Evolutionary conservation across 1,140 invertebrate genomes (phyloP), one percentile per base, ranked within the genome.

Genomic region (Pteromalus puparum): DNA sequence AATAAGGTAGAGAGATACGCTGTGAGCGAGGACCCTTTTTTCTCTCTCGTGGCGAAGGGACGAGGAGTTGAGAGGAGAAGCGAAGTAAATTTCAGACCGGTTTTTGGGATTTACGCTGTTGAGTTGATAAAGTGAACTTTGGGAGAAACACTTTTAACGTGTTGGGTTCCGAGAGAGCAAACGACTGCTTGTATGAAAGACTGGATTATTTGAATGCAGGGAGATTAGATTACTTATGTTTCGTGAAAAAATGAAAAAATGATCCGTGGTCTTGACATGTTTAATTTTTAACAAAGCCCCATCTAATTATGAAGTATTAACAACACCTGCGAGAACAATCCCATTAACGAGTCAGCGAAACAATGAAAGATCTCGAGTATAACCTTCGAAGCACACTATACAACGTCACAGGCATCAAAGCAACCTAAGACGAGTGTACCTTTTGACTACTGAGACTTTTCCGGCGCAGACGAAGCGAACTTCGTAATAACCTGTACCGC

Each of bases 381-480:
- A n/a, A n/a, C 21, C 18, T 18, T 61, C 5, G 6, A n/a, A 61
- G n/a, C 30, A 34, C 30, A 61, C 3, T 4, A 1, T 7, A 61
- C 21, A n/a, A 6, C 15, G 21, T n/a, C 4, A 7, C 21, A 42
- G 9, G 53, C 53, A 4, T 61, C 18, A 61, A 61, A 61, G 3
- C 18, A n/a, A 61, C 24, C 81, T 77, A 68, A 42, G 38, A 85
- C 85, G 85, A 88, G n/a, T n/a, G n/a, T n/a, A n/a, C n/a, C n/a
- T n/a, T n/a, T 86, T 75, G 85, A 77, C 80, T 38, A 46, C 21
- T 48, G 82, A 81, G 76, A 34, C n/a, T 75, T 87, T 85, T 83
- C 24, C 81, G 80, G 26, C 72, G 7, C n/a, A 70, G 13, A 72
- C 28, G 73, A 24, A 65, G 67, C 38, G 65, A 42, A 83, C 46